Evolutionary conservation across 2,113 vertebrate genomes (phyloP), one percentile per base, ranked within the genome.

Genomic region (Condylura cristata): DNA sequence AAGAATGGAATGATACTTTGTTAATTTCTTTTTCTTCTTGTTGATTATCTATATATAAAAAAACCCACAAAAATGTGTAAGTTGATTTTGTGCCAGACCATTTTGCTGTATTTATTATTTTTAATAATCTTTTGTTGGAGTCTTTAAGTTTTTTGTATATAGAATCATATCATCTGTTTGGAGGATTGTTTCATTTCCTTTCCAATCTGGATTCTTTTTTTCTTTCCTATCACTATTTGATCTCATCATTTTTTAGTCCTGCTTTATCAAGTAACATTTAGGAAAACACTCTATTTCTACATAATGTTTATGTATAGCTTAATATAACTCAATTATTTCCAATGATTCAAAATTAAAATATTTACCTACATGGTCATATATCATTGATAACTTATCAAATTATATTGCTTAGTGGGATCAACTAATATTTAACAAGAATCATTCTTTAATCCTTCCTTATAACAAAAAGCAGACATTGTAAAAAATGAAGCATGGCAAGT

Each of bases 271-370:
- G 44, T 70, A 70, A 81, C 94, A 26, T 8, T 44, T 70, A 76
- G 7, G 13, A 87, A 94, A 92, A 34, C 5, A 48, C 82, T 39
- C 10, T 18, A 48, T 86, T 87, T 48, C 66, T 51, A 10, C 10
- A 46, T 46, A 46, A n/a, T n/a, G n/a, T 79, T n/a, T 66, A 7
- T 34, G 13, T 58, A 70, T 22, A 63, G 60, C 30, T 20, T 61
- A 95, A 89, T 79, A 32, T 26, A 95, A 81, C 22, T 24, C 14
- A 20, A n/a, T 22, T 48, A 26, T 74, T 92, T 53, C 39, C 5
- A 39, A 34, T 82, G 9, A 70, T 28, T 93, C 37, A 94, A 72
- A 84, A 92, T 63, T 56, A 17, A 92, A 82, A 82, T 10, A 91
- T 75, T n/a, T 60, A 89, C 3, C 22, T 74, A 68, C 91, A 61